Evolutionary conservation across 2,888 invertebrate species (phyloP).

Genomic region (Agapostemon virescens): DNA sequence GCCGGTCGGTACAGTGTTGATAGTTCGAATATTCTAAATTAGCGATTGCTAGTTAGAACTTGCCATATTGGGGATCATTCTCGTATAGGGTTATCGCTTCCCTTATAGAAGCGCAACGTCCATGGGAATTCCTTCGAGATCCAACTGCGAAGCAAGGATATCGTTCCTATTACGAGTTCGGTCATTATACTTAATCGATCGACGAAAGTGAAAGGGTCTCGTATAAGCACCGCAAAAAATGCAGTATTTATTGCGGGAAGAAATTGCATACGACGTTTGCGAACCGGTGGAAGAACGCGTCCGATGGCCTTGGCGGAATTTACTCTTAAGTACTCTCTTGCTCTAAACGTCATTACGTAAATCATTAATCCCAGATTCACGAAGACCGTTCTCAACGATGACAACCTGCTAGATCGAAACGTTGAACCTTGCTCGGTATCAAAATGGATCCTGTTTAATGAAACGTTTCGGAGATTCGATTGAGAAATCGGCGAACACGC

Average conservation of each 20-base stretch:
- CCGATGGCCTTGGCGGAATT: conserved; percentile 35
- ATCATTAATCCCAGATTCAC: conserved; percentile 12
- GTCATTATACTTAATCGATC: background rate
- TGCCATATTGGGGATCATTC: background rate
- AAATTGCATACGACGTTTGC: background rate
- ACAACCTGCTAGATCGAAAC: conserved; percentile 2
- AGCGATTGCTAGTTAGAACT: no score
- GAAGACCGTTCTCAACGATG: conserved; percentile 12
- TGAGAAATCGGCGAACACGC: background rate
- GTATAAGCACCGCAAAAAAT: background rate
- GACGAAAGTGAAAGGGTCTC: conserved; percentile 7
- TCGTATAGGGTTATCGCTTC: background rate
- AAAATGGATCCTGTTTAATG: background rate
- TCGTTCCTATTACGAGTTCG: background rate
- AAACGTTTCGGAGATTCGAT: conserved; percentile 13
- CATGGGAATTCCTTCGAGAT: background rate
- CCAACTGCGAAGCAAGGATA: background rate
- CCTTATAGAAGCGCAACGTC: background rate
- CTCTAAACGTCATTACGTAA: background rate
- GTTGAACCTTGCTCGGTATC: background rate
- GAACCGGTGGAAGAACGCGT: background rate
- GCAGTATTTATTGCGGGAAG: background rate
- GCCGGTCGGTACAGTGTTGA: no score
- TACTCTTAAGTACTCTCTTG: background rate
- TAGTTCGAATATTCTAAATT: no score